Conservation (phyloP, 1,140 invertebrate species). For the Homarus americanus region DNA sequence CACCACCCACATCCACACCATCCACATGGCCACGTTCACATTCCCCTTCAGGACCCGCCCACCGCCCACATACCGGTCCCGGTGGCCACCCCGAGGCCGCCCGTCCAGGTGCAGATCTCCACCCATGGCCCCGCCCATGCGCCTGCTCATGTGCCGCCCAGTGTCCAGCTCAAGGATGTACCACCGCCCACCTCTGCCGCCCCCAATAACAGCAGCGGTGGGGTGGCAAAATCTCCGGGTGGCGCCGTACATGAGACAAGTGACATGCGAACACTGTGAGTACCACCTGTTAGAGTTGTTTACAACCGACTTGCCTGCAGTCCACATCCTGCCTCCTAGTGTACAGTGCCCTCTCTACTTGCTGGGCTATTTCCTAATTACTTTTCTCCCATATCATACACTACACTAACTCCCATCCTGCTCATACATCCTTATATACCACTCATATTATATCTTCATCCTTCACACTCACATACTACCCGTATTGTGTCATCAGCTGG, state of each 20-base stretch:
- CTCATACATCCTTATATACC: too few relatives aligned
- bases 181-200: slow-evolving; percentile 21
- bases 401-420: too few relatives aligned
- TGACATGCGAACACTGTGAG: slow-evolving; percentile 67
- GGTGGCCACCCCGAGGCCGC: slow-evolving; percentile 36
- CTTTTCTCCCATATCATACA: too few relatives aligned
- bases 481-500: too few relatives aligned
- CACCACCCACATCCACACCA: slow-evolving; percentile 51
- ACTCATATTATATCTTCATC: too few relatives aligned
- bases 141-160: slow-evolving; percentile 33
- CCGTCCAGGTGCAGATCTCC: slow-evolving; percentile 44
- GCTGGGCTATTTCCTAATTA: too few relatives aligned
- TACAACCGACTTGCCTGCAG: too few relatives aligned
- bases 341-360: too few relatives aligned
- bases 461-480: too few relatives aligned
- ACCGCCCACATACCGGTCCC: slow-evolving; percentile 47
- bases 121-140: slow-evolving; percentile 43
- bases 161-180: slow-evolving; percentile 10
- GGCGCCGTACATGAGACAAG: slow-evolving; percentile 48
- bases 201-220: not conserved
- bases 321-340: too few relatives aligned
- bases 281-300: too few relatives aligned
- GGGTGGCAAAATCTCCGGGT: not conserved
- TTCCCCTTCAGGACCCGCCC: slow-evolving; percentile 45
- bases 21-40: slow-evolving; percentile 37